These are phyloP conservation scores for Poeciliopsis gracilis DNA, from an alignment of 2,797 vertebrate species.

Conservation along the genomic window DNA sequence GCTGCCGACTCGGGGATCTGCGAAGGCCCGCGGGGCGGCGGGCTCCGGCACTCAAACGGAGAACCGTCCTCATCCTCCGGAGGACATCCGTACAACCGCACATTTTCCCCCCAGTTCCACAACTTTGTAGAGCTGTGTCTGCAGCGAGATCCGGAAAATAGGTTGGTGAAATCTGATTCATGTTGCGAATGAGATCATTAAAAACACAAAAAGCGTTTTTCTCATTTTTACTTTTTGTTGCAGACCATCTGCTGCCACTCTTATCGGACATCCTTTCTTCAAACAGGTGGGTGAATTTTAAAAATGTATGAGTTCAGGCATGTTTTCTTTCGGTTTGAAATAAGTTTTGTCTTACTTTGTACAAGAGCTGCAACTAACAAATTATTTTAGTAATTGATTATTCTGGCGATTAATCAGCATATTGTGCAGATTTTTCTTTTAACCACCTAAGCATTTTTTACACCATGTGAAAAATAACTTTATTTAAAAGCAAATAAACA, in stretches of 20 bases:
- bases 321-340: neutral
- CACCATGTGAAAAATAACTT: too few relatives aligned
- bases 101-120: conserved; percentile 93
- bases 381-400: too few relatives aligned
- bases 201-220: neutral
- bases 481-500: too few relatives aligned
- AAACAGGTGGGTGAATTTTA: conserved; percentile 89
- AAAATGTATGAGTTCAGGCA: neutral
- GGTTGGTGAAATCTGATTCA: conserved; percentile 70
- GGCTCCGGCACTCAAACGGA: conserved; percentile 86
- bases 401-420: too few relatives aligned
- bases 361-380: too few relatives aligned
- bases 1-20: conserved; percentile 88
- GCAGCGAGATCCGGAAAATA: conserved; percentile 91
- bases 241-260: conserved; percentile 90
- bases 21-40: conserved; percentile 82
- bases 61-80: conserved; percentile 79
- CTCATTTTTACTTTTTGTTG: neutral
- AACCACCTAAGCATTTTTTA: too few relatives aligned
- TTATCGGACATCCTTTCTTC: conserved; percentile 94
- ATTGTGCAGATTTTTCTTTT: too few relatives aligned
- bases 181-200: neutral
- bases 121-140: conserved; percentile 95
- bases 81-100: conserved; percentile 92
- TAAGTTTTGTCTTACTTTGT: neutral